Conservation (phyloP, 2,113 vertebrate genomes). For the Apteryx owenii region DNA sequence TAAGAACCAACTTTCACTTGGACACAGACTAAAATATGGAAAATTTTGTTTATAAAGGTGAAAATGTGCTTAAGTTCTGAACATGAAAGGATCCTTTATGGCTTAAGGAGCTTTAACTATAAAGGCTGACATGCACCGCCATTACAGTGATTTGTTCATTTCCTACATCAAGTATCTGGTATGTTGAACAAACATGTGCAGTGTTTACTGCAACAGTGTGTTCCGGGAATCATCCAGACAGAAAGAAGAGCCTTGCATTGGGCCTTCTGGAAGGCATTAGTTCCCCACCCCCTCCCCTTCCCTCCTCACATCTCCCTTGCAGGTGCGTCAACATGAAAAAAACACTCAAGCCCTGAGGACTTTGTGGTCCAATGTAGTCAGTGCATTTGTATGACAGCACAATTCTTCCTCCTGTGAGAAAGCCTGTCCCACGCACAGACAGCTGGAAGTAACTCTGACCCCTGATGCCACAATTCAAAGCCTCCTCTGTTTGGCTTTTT, state of each 20-base stretch:
- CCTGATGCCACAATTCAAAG: constrained; percentile 82
- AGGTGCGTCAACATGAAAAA: constrained; percentile 77
- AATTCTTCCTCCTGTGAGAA: constrained; percentile 72
- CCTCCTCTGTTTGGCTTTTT: constrained; percentile 85
- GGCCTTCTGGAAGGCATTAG: constrained; percentile 62
- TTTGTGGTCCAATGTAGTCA: constrained; percentile 59
- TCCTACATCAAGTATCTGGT: neutral
- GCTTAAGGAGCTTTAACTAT: neutral
- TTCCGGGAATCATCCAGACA: neutral
- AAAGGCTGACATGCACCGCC: neutral
- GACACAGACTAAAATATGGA: neutral
- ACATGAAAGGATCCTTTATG: neutral
- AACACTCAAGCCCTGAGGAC: constrained; percentile 31
- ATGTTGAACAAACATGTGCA: neutral
- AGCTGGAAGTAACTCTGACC: constrained; percentile 84
- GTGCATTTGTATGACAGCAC: constrained; percentile 75
- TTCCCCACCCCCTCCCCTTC: neutral
- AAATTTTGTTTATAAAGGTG: neutral
- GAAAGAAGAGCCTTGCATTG: neutral
- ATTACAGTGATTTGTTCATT: neutral
- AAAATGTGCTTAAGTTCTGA: neutral
- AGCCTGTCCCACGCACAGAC: constrained; percentile 75
- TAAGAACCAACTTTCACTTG: neutral
- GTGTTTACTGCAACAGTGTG: neutral
- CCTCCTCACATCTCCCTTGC: constrained; percentile 55